A percentile compares a stretch with the other conserved stretches of the same genome.
phyloP scores from a whole-genome alignment of 2,888 invertebrate species.

The Folsomia candida region DNA sequence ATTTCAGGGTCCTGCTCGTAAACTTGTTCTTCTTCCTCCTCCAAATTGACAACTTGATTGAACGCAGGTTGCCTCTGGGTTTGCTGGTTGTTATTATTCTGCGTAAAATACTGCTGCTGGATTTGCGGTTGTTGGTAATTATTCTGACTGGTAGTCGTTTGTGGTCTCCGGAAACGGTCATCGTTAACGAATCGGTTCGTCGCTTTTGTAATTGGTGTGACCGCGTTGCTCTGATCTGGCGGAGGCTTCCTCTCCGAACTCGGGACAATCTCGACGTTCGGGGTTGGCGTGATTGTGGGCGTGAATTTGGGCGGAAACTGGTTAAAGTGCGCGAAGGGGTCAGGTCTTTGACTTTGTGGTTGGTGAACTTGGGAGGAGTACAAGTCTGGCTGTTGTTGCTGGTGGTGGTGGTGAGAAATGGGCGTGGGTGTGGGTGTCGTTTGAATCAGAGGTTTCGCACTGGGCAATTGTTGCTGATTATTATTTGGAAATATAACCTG shows the following conservation, averaged over 20 bases:
- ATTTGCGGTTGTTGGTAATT: slow-evolving; percentile 13
- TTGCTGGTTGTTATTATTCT: slow-evolving; percentile 11
- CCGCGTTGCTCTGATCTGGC: slow-evolving; percentile 49
- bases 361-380: slow-evolving; percentile 9
- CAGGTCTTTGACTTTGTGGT: slow-evolving; percentile 15
- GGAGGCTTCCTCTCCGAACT: slow-evolving; percentile 49
- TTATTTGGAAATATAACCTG: no score
- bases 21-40: slow-evolving; percentile 25
- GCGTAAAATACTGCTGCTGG: background rate
- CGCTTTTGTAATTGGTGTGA: slow-evolving; percentile 27
- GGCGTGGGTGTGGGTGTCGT: slow-evolving; percentile 8
- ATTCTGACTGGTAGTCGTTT: background rate
- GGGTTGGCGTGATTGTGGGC: slow-evolving; percentile 29
- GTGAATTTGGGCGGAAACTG: background rate
- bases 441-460: background rate
- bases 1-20: slow-evolving; percentile 22
- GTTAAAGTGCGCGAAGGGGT: background rate
- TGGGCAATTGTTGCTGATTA: background rate
- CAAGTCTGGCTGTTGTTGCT: slow-evolving; percentile 9
- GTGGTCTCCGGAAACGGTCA: slow-evolving; percentile 22
- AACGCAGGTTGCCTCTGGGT: background rate
- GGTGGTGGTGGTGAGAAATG: slow-evolving; percentile 13
- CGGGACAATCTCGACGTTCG: slow-evolving; percentile 47
- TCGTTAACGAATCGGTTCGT: slow-evolving; percentile 4
- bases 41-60: slow-evolving; percentile 32